A percentile compares a stretch with the other conserved stretches of the same genome.
These are phyloP conservation scores for Nesoenas mayeri DNA, from an alignment of 2,113 vertebrate genomes.

Conservation along the genomic window DNA sequence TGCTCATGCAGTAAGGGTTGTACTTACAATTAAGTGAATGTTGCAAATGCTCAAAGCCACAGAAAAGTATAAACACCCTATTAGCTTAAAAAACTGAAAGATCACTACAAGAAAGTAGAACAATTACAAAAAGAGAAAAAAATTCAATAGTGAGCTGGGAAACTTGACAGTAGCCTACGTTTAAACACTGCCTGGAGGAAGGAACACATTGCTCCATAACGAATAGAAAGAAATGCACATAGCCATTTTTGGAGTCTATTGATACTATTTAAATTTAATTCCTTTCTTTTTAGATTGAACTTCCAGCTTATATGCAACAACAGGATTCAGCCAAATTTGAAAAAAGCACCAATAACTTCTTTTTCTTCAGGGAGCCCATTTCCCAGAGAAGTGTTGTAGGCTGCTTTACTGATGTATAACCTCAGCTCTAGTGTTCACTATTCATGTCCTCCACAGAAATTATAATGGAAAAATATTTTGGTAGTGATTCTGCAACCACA, in stretches of 20 bases:
- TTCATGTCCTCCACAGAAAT: neutral
- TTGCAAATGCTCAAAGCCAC: neutral
- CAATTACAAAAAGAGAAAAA: neutral
- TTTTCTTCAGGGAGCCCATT: neutral
- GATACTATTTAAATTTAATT: neutral
- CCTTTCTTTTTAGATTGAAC: neutral
- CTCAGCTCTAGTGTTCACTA: accelerated
- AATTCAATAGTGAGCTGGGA: neutral
- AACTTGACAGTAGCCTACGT: neutral
- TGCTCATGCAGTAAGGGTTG: accelerated
- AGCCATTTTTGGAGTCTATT: neutral
- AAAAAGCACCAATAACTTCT: neutral
- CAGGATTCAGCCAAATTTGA: neutral
- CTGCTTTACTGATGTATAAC: neutral
- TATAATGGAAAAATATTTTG: neutral
- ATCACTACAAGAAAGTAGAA: neutral
- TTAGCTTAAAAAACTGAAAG: neutral
- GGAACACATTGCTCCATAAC: neutral
- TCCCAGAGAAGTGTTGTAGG: neutral
- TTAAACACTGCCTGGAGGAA: neutral
- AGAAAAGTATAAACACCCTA: neutral
- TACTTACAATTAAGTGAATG: neutral
- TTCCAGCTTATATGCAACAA: neutral
- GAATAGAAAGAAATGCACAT: neutral
- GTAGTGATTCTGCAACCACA: neutral